Percentiles rank a stretch among this genome's conserved stretches.
These are phyloP conservation scores for Steatocranus sp. DNA, from an alignment of 2,797 vertebrate genomes.

Conservation along the genomic window DNA sequence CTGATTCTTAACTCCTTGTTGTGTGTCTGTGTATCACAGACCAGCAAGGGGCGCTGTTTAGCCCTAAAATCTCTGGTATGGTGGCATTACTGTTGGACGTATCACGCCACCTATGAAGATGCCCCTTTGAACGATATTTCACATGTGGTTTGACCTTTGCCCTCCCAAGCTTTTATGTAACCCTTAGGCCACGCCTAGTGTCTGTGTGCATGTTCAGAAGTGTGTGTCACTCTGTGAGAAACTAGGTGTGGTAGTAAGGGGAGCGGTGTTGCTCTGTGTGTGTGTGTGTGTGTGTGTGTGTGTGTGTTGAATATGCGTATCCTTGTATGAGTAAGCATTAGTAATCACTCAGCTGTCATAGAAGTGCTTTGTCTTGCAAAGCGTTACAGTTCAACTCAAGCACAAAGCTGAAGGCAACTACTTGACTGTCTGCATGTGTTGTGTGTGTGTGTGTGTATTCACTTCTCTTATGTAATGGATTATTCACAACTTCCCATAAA, in stretches of 20 bases:
- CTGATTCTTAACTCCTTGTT: neutral
- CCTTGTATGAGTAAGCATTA: constrained; percentile 60
- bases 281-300: neutral
- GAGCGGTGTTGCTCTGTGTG: neutral
- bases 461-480: constrained; percentile 20
- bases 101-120: neutral
- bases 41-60: constrained; percentile 14
- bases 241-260: constrained; percentile 37
- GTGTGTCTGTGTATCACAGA: neutral
- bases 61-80: neutral
- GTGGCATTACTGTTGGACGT: neutral
- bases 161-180: constrained; percentile 33
- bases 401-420: constrained; percentile 41
- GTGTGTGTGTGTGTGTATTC: neutral
- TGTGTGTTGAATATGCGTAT: neutral
- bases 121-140: constrained; percentile 8
- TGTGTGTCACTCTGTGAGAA: constrained; percentile 22
- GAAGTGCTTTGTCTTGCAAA: constrained; percentile 55
- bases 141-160: constrained; percentile 35
- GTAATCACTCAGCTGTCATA: constrained; percentile 63
- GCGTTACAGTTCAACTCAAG: constrained; percentile 42
- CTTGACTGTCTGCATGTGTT: neutral
- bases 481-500: constrained; percentile 32
- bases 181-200: constrained; percentile 20
- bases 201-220: too few species aligned